phyloP scores from a whole-genome alignment of 2,797 vertebrate genomes.

The Chrosomus eos region DNA sequence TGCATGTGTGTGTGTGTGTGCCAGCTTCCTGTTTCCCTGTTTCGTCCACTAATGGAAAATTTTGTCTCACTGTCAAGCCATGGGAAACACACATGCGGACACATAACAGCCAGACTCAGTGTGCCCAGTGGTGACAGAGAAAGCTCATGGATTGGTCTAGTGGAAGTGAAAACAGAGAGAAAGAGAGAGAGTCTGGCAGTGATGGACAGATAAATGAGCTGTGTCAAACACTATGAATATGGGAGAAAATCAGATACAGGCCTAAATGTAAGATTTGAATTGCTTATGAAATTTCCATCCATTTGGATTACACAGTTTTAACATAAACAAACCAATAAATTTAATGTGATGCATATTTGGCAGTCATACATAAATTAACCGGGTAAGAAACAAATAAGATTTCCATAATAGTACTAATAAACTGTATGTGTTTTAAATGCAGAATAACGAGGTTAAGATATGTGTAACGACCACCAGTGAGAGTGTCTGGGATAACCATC shows the following conservation, averaged over 20 bases:
- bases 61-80: background rate
- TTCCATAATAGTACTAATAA: background rate
- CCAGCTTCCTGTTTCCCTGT: background rate
- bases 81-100: slow-evolving; percentile 3
- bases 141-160: background rate
- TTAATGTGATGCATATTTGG: background rate
- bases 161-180: slow-evolving; percentile 12
- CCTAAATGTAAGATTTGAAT: background rate
- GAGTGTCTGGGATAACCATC: too few species aligned
- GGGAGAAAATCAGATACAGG: background rate
- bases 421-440: background rate
- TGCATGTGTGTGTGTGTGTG: background rate
- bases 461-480: background rate
- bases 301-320: background rate
- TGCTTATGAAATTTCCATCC: background rate
- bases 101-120: slow-evolving; percentile 19
- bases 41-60: background rate
- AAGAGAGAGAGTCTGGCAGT: slow-evolving; percentile 32
- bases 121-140: background rate
- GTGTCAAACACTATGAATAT: background rate
- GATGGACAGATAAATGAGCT: background rate
- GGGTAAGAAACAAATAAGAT: background rate
- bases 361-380: background rate
- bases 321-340: background rate
- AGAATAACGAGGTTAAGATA: background rate